Conservation (phyloP, 2,113 vertebrate species). For the Gambusia holbrooki region DNA sequence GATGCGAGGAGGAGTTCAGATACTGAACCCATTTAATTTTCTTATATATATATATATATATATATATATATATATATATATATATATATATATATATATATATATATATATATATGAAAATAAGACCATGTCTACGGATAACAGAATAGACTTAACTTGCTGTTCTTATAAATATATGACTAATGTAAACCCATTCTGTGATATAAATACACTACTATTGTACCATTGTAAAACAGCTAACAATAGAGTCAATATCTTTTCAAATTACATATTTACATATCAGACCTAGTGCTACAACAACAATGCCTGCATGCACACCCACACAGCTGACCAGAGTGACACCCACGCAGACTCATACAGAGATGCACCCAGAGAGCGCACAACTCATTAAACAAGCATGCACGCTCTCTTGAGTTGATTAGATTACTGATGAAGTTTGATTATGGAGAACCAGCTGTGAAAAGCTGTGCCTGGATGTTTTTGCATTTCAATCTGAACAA, state of each 20-base stretch:
- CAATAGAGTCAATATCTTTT: not conserved
- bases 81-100: no score
- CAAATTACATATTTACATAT: not conserved
- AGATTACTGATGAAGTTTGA: slow-evolving; percentile 41
- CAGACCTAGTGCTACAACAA: not conserved
- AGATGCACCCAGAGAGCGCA: slow-evolving; percentile 4
- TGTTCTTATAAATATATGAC: not conserved
- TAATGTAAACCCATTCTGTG: no score
- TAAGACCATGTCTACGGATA: no score
- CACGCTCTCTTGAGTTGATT: slow-evolving; percentile 19
- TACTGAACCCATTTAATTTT: no score
- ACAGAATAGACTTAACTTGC: no score
- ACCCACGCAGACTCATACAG: slow-evolving; percentile 9
- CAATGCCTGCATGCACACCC: not conserved
- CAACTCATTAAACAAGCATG: slow-evolving; percentile 20
- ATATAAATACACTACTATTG: no score
- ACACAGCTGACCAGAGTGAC: slow-evolving; percentile 4
- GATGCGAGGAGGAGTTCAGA: not conserved
- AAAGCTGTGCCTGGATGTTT: slow-evolving; percentile 9
- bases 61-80: no score
- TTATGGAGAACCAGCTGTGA: slow-evolving; percentile 32
- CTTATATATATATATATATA: no score
- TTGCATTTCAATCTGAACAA: slow-evolving; percentile 25
- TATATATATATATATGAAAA: no score
- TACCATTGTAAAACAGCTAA: not conserved